phyloP scores from a whole-genome alignment of 2,113 vertebrate species.

The Cyprinus carpio region DNA sequence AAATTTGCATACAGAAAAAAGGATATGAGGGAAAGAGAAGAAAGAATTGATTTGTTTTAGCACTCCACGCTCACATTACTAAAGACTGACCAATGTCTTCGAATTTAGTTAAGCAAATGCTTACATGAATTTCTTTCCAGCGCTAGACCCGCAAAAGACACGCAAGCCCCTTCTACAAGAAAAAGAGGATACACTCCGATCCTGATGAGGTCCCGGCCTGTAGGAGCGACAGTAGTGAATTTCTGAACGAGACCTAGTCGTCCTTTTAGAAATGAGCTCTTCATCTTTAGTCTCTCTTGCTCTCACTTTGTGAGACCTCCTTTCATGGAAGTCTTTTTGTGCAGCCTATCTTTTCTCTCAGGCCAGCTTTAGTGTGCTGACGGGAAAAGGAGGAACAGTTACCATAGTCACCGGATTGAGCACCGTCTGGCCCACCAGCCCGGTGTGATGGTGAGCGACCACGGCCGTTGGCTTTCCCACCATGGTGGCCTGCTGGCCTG shows the following conservation, averaged over 20 bases:
- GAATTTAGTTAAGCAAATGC: conserved; percentile 36
- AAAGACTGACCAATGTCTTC: not conserved
- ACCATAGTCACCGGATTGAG: conserved; percentile 97
- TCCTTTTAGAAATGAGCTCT: too few relatives aligned
- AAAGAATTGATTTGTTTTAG: conserved; percentile 17
- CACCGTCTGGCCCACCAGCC: conserved; percentile 90
- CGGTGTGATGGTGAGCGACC: conserved; percentile 82
- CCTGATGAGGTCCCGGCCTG: not conserved
- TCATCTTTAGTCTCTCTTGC: too few relatives aligned
- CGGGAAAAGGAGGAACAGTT: conserved; percentile 91
- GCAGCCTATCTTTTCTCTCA: conserved; percentile 62
- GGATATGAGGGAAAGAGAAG: not conserved
- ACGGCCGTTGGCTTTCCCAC: conserved; percentile 80
- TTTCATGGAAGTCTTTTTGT: not conserved
- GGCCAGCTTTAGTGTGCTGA: conserved; percentile 94
- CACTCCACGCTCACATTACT: conserved; percentile 34
- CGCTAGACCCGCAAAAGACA: not conserved
- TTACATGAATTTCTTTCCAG: conserved; percentile 2
- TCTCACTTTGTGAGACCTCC: too few relatives aligned
- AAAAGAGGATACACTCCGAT: not conserved
- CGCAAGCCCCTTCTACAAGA: not conserved
- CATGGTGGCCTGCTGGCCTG: conserved; percentile 73
- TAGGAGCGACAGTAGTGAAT: not conserved
- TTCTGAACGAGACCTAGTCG: not conserved
- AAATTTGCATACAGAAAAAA: not conserved